Percentiles rank a stretch among this genome's conserved stretches.
Conservation (phyloP, 64 coral and sea anemone species). For the Montipora sp. region DNA sequence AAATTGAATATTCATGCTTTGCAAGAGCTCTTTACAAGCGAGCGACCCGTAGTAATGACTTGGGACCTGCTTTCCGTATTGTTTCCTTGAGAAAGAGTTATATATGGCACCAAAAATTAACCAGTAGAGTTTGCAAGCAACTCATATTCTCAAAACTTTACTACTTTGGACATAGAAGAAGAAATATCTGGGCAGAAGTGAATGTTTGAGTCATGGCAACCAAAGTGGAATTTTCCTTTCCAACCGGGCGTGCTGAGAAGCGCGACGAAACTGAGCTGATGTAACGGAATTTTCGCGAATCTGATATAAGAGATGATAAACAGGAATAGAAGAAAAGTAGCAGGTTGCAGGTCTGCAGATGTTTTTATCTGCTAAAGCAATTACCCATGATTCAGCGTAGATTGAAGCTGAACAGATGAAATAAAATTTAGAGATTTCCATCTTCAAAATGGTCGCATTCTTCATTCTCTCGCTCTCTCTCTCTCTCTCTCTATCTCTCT, state of each 20-base stretch:
- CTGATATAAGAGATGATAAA: conserved; percentile 23
- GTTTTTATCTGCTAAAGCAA: not conserved
- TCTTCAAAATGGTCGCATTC: no score
- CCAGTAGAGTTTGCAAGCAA: conserved; percentile 12
- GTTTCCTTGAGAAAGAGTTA: conserved; percentile 43
- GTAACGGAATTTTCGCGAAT: conserved; percentile 60
- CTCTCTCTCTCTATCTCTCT: no score
- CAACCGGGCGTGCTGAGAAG: not conserved
- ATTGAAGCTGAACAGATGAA: no score
- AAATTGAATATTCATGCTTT: conserved; percentile 87
- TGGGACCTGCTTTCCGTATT: conserved; percentile 65
- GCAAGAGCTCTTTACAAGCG: conserved; percentile 55
- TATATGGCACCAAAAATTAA: conserved; percentile 28
- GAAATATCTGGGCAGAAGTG: not conserved
- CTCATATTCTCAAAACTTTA: not conserved
- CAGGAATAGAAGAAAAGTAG: not conserved
- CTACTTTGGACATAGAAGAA: not conserved
- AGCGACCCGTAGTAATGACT: conserved; percentile 30
- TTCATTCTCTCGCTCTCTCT: no score
- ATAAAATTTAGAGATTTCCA: no score
- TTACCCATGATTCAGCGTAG: conserved; percentile 39
- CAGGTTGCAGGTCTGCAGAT: conserved; percentile 1
- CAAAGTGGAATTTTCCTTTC: not conserved
- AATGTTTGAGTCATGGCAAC: not conserved
- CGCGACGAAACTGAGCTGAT: not conserved